A percentile compares a stretch with the other conserved stretches of the same genome.
phyloP scores from a whole-genome alignment of 1,140 invertebrate species.

The Drosophila cardini region DNA sequence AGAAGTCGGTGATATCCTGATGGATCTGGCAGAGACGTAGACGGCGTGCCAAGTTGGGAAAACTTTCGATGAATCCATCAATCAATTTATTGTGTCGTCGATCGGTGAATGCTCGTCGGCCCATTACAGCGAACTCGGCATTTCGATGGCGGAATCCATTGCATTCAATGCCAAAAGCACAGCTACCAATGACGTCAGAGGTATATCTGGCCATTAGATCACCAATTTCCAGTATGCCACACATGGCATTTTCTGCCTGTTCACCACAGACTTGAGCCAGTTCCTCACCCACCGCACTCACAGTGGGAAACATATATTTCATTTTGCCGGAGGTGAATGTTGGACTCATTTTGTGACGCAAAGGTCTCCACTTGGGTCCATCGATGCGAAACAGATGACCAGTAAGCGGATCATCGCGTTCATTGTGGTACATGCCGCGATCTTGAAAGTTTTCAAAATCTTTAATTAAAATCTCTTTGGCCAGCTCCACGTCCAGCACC shows the following conservation, averaged over 20 bases:
- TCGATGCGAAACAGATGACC: slow-evolving; percentile 86
- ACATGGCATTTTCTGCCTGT: slow-evolving; percentile 65
- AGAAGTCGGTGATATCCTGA: slow-evolving; percentile 85
- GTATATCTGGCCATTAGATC: slow-evolving; percentile 86
- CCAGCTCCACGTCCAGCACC: slow-evolving; percentile 78
- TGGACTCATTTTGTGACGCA: slow-evolving; percentile 87
- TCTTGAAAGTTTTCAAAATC: slow-evolving; percentile 87
- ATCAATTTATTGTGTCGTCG: slow-evolving; percentile 57
- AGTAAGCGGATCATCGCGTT: slow-evolving; percentile 85
- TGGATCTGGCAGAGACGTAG: slow-evolving; percentile 62
- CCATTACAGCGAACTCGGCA: slow-evolving; percentile 85
- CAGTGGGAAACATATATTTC: slow-evolving; percentile 86
- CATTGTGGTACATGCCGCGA: slow-evolving; percentile 85
- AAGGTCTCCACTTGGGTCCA: slow-evolving; percentile 87
- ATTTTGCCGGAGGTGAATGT: slow-evolving; percentile 87
- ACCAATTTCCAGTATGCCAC: slow-evolving; percentile 68
- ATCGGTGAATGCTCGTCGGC: slow-evolving; percentile 69
- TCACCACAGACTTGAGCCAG: slow-evolving; percentile 56
- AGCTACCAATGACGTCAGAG: slow-evolving; percentile 88
- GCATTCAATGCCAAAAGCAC: slow-evolving; percentile 87
- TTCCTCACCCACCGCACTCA: slow-evolving; percentile 82
- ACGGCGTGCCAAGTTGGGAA: slow-evolving; percentile 57
- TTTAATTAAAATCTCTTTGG: slow-evolving; percentile 86
- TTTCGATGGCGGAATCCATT: slow-evolving; percentile 86
- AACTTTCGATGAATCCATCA: slow-evolving; percentile 70